Percentiles rank a stretch among this genome's conserved stretches.
Evolutionary conservation across 2,797 vertebrate genomes (phyloP).

Genomic region (Alauda arvensis): DNA sequence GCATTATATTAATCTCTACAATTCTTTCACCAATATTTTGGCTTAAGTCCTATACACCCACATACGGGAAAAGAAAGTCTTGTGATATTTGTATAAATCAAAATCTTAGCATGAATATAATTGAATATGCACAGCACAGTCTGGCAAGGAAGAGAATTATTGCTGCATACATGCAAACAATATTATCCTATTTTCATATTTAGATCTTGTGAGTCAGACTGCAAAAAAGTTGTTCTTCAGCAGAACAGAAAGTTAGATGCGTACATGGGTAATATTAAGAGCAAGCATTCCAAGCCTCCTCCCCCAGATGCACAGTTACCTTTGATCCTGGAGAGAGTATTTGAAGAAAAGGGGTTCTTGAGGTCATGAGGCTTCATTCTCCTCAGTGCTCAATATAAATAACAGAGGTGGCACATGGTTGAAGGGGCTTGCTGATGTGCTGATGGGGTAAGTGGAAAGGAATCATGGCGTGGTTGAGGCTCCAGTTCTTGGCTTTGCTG

Average conservation of each 20-base stretch:
- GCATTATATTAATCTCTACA: not conserved
- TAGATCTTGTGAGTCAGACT: not conserved
- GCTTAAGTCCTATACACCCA: not conserved
- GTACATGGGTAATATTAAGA: not conserved
- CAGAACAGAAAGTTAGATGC: not conserved
- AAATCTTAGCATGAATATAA: not conserved
- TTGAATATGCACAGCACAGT: not conserved
- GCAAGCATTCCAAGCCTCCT: not conserved
- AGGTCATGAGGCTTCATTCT: not conserved
- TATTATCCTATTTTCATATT: not conserved
- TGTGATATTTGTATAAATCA: not conserved
- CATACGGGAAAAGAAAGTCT: not conserved
- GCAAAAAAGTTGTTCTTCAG: not conserved
- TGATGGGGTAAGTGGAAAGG: not conserved
- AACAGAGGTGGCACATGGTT: not conserved
- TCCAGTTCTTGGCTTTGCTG: not conserved
- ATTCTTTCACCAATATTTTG: not conserved
- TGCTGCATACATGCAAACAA: not conserved
- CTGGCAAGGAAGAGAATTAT: not conserved
- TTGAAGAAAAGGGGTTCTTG: not conserved
- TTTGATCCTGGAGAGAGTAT: not conserved
- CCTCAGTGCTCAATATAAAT: not conserved
- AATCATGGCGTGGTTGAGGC: not conserved
- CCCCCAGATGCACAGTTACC: not conserved
- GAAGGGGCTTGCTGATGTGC: not conserved